phyloP scores from a whole-genome alignment of 2,113 vertebrate species.

The Forbesichthys agassizii region DNA sequence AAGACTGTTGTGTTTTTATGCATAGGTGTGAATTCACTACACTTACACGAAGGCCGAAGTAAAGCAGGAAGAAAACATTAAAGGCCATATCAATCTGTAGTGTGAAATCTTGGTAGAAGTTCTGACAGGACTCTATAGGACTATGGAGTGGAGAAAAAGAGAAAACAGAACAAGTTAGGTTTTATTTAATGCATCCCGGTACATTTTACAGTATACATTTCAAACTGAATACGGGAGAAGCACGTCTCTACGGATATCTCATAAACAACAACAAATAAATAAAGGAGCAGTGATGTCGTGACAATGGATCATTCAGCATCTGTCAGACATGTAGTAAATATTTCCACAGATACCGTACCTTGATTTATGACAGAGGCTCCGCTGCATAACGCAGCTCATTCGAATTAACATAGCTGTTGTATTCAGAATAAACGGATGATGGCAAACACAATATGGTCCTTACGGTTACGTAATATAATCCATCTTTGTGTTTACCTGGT shows the following conservation, averaged over 20 bases:
- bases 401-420: slow-evolving; percentile 8
- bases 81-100: slow-evolving; percentile 99
- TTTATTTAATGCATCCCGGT: background rate
- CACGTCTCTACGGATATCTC: slow-evolving; percentile 14
- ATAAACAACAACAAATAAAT: slow-evolving; percentile 28
- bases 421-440: slow-evolving; percentile 32
- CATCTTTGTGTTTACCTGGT: slow-evolving; percentile 46
- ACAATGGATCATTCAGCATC: slow-evolving; percentile 42
- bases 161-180: slow-evolving; percentile 3
- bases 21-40: background rate
- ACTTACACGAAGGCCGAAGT: slow-evolving; percentile 97
- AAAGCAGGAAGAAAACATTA: slow-evolving; percentile 99
- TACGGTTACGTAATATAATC: slow-evolving; percentile 43
- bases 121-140: slow-evolving; percentile 99
- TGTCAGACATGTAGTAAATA: slow-evolving; percentile 32
- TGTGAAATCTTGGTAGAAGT: slow-evolving; percentile 99
- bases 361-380: slow-evolving; percentile 26
- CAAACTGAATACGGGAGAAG: background rate
- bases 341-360: slow-evolving; percentile 26
- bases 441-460: slow-evolving; percentile 33
- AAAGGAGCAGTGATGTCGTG: slow-evolving; percentile 39
- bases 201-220: background rate
- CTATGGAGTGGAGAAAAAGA: slow-evolving; percentile 71
- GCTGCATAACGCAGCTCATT: background rate
- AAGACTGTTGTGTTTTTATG: background rate